phyloP scores from a whole-genome alignment of 2,888 invertebrate genomes.

The Alviniconcha strummeri region DNA sequence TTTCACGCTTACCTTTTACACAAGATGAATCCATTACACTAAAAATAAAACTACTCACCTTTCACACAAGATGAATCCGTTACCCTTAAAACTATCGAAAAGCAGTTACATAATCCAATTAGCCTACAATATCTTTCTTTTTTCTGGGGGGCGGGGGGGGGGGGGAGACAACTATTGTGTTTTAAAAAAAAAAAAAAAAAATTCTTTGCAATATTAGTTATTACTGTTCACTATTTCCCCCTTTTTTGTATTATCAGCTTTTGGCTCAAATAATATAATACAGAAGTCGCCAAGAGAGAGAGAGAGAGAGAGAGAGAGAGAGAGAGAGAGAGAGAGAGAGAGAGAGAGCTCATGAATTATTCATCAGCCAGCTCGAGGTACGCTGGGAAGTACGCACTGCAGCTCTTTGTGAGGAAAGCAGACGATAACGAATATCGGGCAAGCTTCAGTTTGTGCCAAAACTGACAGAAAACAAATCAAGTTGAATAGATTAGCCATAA shows the following conservation, averaged over 20 bases:
- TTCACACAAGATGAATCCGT: not conserved
- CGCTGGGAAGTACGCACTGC: no score
- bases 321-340: constrained; percentile 10
- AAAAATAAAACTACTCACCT: not conserved
- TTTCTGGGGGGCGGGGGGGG: not conserved
- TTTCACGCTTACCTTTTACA: not conserved
- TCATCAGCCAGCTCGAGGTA: no score
- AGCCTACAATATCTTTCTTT: not conserved
- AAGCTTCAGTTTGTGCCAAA: no score
- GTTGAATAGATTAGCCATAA: not conserved
- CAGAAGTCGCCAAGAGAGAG: not conserved
- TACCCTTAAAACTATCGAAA: not conserved
- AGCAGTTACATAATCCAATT: not conserved
- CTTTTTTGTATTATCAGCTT: not conserved
- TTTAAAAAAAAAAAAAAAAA: not conserved
- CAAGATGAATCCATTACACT: not conserved
- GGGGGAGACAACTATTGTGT: not conserved
- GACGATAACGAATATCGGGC: no score
- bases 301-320: not conserved
- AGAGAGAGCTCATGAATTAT: not conserved
- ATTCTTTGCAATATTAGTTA: not conserved
- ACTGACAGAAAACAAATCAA: not conserved
- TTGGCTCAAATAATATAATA: not conserved
- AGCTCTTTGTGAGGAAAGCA: no score
- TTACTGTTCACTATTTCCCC: constrained; percentile 7